Percentiles rank a stretch among this genome's conserved stretches.
phyloP scores from a whole-genome alignment of 2,797 vertebrate genomes.

The Xyrichtys novacula region DNA sequence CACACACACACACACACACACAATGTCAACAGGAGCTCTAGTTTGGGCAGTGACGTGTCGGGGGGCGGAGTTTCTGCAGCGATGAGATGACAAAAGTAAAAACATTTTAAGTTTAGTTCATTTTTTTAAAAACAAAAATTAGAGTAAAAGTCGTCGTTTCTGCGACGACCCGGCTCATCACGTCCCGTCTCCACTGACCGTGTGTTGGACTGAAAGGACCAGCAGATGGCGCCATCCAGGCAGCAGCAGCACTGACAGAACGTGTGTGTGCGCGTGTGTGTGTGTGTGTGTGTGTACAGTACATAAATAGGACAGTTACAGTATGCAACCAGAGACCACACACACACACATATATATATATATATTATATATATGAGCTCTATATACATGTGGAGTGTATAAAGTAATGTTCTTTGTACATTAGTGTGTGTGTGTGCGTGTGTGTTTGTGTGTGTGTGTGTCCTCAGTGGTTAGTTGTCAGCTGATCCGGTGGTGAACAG shows the following conservation, averaged over 20 bases:
- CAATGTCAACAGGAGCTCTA: no score
- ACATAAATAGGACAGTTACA: conserved; percentile 43
- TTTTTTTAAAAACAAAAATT: conserved; percentile 49
- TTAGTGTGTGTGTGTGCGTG: conserved; percentile 22
- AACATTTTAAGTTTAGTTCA: conserved; percentile 39
- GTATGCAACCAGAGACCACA: conserved; percentile 48
- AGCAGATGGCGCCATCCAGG: conserved; percentile 47
- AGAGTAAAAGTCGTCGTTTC: conserved; percentile 1
- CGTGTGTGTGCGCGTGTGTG: conserved; percentile 8
- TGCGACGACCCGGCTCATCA: conserved; percentile 37
- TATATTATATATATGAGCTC: conserved; percentile 66
- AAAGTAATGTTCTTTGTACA: conserved; percentile 73
- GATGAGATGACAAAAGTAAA: conserved; percentile 18
- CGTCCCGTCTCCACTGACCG: conserved; percentile 40
- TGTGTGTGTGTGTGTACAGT: conserved; percentile 35
- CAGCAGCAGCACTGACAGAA: conserved; percentile 59
- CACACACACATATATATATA: no score
- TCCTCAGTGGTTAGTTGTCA: conserved; percentile 76
- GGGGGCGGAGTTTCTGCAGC: conserved; percentile 42
- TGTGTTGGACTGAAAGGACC: conserved; percentile 23
- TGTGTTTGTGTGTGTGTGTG: not conserved
- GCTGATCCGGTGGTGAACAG: conserved; percentile 86
- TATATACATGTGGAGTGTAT: conserved; percentile 71
- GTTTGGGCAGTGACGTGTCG: conserved; percentile 67
- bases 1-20: conserved; percentile 51